A percentile compares a stretch with the other conserved stretches of the same genome.
phyloP scores from a whole-genome alignment of 2,797 vertebrate genomes.

The Emys orbicularis region DNA sequence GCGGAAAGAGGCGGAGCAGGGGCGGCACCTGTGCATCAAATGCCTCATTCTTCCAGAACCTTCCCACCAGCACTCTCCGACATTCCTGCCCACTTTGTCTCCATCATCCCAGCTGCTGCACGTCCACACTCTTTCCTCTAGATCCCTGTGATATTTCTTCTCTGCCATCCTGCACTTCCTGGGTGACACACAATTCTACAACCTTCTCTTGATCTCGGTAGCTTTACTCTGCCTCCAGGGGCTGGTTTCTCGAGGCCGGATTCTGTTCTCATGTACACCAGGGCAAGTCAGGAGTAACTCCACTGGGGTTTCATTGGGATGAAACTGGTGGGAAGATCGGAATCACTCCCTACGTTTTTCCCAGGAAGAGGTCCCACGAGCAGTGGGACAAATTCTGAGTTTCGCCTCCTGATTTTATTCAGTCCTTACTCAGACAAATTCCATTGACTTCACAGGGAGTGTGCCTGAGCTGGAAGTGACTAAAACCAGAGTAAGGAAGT shows the following conservation, averaged over 20 bases:
- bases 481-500: neutral
- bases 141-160: neutral
- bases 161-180: neutral
- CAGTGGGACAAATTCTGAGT: neutral
- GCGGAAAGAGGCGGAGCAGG: too few species aligned
- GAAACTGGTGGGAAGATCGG: neutral
- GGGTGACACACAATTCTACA: neutral
- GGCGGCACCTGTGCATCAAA: neutral
- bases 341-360: neutral
- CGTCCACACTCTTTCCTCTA: neutral
- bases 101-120: neutral
- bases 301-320: neutral
- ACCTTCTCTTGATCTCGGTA: too few species aligned
- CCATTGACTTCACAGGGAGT: neutral
- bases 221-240: neutral
- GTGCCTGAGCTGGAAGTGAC: neutral
- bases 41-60: neutral
- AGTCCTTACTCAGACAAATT: neutral
- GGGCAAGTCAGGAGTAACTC: accelerated
- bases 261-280: neutral
- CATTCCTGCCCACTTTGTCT: neutral
- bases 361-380: neutral
- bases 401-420: neutral
- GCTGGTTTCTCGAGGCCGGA: neutral
- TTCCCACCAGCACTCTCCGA: neutral